Evolutionary conservation across 2,888 invertebrate genomes (phyloP), one percentile per base, ranked within the genome.

Genomic region (Acleris literana): DNA sequence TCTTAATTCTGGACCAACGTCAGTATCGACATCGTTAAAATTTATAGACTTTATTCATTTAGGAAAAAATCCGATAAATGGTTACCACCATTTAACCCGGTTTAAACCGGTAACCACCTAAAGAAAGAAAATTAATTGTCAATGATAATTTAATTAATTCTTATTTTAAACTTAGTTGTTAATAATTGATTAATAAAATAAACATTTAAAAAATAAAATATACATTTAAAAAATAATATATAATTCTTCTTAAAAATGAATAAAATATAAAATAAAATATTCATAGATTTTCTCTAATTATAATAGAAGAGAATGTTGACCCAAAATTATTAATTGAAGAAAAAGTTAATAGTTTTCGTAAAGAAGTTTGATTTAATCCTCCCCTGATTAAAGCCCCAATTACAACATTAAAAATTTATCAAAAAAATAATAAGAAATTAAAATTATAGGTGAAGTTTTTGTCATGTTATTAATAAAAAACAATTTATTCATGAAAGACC

Each of bases 301-400:
- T 76, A 77, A 93, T 79, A 0, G 88, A 76, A 29, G 82, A 74
- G 72, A 94, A 55, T 84, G 94, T 92, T 92, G 94, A 95, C 0
- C 94, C 88, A 85, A 94, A 80, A 79, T 95, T 94, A 82, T 94
- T 94, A 87, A 95, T 94, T 0, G 95, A 95, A 0, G 95, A 95
- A 79, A 90, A 95, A 51, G 93, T 85, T 90, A 95, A 81, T 81
- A 95, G 83, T 93, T 94, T 93, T 72, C 94, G 94, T 72, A 94
- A 62, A 0, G 91, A 91, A 0, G 88, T 88, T 91, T 94, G 93
- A 69, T 93, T 94, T 76, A 94, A 72, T 5, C 94, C 93, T 74
- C 87, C 84, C n/a, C n/a, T n/a, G n/a, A n/a, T n/a, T 68, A 94
- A 75, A 63, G 93, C 85, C 46, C 94, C 93, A 74, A 94, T 78